A percentile compares a stretch with the other conserved stretches of the same genome.
phyloP scores from a whole-genome alignment of 1,140 invertebrate genomes.

The Andrena cerasifolii region DNA sequence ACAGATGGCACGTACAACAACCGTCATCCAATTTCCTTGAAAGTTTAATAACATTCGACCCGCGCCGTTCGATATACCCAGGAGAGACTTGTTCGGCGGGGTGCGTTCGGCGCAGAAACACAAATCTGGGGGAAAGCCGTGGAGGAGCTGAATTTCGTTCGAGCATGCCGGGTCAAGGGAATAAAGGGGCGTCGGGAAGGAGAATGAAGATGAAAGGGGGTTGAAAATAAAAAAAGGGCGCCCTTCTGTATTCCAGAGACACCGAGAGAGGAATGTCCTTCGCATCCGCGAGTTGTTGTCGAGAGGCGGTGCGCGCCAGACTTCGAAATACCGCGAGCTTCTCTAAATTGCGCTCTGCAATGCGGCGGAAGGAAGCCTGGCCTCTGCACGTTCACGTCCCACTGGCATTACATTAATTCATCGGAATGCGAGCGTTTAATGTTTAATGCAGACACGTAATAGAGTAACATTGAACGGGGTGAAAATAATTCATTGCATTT shows the following conservation, averaged over 20 bases:
- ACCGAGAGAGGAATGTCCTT: constrained; percentile 19
- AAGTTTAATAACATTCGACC: constrained; percentile 10
- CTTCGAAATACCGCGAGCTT: constrained; percentile 40
- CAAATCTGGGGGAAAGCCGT: not conserved
- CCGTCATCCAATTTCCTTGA: not conserved
- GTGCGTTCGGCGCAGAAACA: not conserved
- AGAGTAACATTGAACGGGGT: not conserved
- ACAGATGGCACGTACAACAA: not conserved
- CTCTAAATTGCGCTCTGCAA: constrained; percentile 25
- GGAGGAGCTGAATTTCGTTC: constrained; percentile 17
- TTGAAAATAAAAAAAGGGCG: not conserved
- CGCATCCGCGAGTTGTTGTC: not conserved
- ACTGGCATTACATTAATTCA: constrained; percentile 31
- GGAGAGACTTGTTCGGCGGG: not conserved
- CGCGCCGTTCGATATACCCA: not conserved
- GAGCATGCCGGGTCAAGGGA: constrained; percentile 19
- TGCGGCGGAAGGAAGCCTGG: constrained; percentile 9
- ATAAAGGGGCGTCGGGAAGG: constrained; percentile 2
- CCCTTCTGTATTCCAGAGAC: not conserved
- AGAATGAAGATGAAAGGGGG: constrained; percentile 16
- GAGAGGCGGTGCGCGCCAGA: not conserved
- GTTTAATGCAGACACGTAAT: constrained; percentile 2
- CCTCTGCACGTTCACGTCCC: not conserved
- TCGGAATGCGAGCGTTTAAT: not conserved
- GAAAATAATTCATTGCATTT: not conserved